phyloP scores from a whole-genome alignment of 2,797 vertebrate genomes.

The Astyanax mexicanus region DNA sequence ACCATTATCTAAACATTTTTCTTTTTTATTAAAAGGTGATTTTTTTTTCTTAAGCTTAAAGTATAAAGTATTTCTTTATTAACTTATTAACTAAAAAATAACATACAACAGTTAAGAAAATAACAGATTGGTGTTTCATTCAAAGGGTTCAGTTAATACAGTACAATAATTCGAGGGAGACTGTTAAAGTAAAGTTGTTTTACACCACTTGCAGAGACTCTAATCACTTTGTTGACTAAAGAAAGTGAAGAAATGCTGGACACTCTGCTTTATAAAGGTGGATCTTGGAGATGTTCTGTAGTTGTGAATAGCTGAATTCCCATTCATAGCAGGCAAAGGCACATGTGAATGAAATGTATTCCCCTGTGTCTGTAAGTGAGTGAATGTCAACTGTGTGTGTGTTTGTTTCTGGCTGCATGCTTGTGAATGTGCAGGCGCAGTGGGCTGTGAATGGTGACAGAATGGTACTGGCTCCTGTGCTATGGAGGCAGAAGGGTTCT shows the following conservation, averaged over 20 bases:
- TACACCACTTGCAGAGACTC: too few species aligned
- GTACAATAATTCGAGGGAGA: too few species aligned
- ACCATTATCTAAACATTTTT: too few species aligned
- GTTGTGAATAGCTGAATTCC: conserved; percentile 63
- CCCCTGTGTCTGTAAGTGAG: conserved; percentile 35
- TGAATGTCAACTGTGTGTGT: conserved; percentile 53
- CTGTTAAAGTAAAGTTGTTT: too few species aligned
- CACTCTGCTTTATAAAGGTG: background rate
- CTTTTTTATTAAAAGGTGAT: too few species aligned
- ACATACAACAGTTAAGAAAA: too few species aligned
- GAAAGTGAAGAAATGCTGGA: background rate
- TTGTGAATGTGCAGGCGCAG: conserved; percentile 71
- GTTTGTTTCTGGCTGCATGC: conserved; percentile 54
- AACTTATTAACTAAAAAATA: too few species aligned
- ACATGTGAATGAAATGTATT: conserved; percentile 68
- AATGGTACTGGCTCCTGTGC: conserved; percentile 37
- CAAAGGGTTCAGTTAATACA: too few species aligned
- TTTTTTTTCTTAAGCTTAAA: background rate
- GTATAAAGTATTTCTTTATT: background rate
- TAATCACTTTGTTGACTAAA: background rate
- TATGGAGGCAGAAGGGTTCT: conserved; percentile 27
- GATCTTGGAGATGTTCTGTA: background rate
- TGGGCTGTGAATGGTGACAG: conserved; percentile 57
- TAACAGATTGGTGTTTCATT: too few species aligned
- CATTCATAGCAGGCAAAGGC: conserved; percentile 64